Conservation (phyloP, 2,113 vertebrate genomes). For the Megaptera novaeangliae region DNA sequence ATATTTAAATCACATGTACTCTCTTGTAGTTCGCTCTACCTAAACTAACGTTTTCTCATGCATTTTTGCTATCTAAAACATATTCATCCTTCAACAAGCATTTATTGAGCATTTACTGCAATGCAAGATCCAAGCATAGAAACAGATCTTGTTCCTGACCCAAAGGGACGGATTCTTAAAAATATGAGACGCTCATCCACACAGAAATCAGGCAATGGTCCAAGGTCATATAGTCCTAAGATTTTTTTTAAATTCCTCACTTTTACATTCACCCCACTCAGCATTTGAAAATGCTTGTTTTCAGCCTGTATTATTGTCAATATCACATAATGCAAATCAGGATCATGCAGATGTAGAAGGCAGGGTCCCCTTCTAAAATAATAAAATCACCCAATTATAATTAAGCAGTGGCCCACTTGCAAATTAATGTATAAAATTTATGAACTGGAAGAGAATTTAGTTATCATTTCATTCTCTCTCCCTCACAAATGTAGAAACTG, state of each 20-base stretch:
- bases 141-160: background rate
- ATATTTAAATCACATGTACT: no score
- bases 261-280: background rate
- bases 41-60: background rate
- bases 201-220: background rate
- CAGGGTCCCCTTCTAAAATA: background rate
- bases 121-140: background rate
- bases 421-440: background rate
- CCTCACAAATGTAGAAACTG: background rate
- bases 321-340: background rate
- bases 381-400: background rate
- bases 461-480: background rate
- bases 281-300: background rate
- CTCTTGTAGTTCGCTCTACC: background rate
- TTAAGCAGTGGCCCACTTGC: background rate
- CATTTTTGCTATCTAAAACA: background rate
- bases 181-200: background rate
- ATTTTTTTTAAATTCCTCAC: background rate
- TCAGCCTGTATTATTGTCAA: background rate
- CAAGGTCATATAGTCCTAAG: background rate
- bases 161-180: background rate
- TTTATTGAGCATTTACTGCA: background rate
- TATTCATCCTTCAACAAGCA: background rate
- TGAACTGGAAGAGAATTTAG: background rate
- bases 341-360: background rate